A percentile compares a stretch with the other conserved stretches of the same genome.
These are phyloP conservation scores for Zaprionus ornatus DNA, from an alignment of 1,140 invertebrate genomes.

Conservation along the genomic window DNA sequence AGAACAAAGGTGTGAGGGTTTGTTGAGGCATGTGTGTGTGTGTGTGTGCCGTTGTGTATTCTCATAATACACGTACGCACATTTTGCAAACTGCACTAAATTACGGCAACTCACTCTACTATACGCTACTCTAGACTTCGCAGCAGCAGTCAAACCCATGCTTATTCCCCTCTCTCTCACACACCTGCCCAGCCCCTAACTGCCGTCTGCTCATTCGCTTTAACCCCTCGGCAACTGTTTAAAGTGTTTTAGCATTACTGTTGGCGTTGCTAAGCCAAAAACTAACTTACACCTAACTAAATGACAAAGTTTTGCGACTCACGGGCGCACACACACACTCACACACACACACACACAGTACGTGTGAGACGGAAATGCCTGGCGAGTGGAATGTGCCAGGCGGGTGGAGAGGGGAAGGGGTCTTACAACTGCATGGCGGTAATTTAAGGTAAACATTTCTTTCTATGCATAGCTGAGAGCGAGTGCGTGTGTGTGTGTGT, in stretches of 20 bases:
- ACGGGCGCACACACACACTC: conserved; percentile 28
- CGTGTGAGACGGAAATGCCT: not conserved
- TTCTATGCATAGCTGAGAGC: conserved; percentile 46
- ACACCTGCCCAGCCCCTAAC: not conserved
- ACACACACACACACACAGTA: conserved; percentile 25
- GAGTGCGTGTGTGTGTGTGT: not conserved
- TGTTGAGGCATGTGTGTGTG: conserved; percentile 29
- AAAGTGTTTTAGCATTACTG: conserved; percentile 73
- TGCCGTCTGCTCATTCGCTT: not conserved
- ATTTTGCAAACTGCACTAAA: conserved; percentile 77
- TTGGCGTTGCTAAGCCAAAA: conserved; percentile 71
- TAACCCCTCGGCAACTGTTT: conserved; percentile 48
- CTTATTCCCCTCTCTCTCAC: conserved; percentile 22
- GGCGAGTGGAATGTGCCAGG: not conserved
- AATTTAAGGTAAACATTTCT: conserved; percentile 64
- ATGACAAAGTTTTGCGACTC: conserved; percentile 73
- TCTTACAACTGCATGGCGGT: conserved; percentile 38
- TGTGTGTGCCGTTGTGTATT: conserved; percentile 13
- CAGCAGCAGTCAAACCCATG: not conserved
- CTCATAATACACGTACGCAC: conserved; percentile 67
- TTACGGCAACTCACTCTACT: conserved; percentile 60
- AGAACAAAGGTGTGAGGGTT: conserved; percentile 17
- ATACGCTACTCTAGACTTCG: conserved; percentile 7
- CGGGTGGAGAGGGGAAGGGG: not conserved
- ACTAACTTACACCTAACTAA: conserved; percentile 79